A percentile compares a stretch with the other conserved stretches of the same genome.
phyloP scores from a whole-genome alignment of 2,888 invertebrate species.

The Anagyrus pseudococci region DNA sequence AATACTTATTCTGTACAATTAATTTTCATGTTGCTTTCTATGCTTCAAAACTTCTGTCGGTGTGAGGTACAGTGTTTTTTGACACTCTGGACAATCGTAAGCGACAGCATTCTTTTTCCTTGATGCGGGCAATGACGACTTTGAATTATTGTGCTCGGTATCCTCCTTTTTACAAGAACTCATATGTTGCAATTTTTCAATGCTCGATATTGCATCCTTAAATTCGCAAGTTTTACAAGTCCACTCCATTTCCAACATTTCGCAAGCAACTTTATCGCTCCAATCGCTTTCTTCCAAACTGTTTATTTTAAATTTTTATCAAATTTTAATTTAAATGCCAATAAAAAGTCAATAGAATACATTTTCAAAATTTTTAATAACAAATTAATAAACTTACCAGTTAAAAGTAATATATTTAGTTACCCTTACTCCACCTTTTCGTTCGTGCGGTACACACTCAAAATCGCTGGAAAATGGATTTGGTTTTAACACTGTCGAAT shows the following conservation, averaged over 20 bases:
- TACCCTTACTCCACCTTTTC: conserved; percentile 83
- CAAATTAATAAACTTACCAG: conserved; percentile 65
- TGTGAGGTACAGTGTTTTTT: conserved; percentile 72
- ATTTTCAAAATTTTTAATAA: not conserved
- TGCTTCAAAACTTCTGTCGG: conserved; percentile 87
- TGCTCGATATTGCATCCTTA: conserved; percentile 68
- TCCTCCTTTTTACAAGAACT: conserved; percentile 51
- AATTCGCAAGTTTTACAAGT: conserved; percentile 75
- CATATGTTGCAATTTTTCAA: conserved; percentile 79
- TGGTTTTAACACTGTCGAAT: conserved; percentile 61
- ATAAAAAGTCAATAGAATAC: not conserved
- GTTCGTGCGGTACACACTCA: conserved; percentile 67
- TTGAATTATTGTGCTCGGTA: conserved; percentile 43
- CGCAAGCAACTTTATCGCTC: conserved; percentile 69
- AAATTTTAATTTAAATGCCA: not conserved
- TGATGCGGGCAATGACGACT: conserved; percentile 42
- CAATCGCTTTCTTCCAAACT: conserved; percentile 74
- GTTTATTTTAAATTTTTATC: conserved; percentile 21
- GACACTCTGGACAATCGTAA: conserved; percentile 78
- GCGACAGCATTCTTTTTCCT: conserved; percentile 67
- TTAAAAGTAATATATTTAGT: conserved; percentile 84
- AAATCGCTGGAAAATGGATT: conserved; percentile 79
- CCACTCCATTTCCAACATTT: conserved; percentile 72
- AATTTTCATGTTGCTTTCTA: conserved; percentile 66
- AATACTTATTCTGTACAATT: too few species aligned